Evolutionary conservation across 2,888 invertebrate genomes (phyloP).

Genomic region (Leptothorax acervorum): DNA sequence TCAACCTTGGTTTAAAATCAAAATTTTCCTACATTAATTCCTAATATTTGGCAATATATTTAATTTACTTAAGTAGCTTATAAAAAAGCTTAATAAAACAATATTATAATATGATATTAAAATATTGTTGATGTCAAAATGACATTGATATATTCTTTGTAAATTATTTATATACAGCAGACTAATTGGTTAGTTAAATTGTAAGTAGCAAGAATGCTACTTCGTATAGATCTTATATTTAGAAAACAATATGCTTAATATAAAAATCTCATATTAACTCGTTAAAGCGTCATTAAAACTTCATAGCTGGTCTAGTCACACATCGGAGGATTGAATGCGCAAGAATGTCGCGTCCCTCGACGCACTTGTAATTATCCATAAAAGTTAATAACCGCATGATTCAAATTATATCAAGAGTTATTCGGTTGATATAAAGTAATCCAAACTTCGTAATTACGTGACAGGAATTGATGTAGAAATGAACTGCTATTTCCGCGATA

Average conservation of each 20-base stretch:
- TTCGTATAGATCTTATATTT: neutral
- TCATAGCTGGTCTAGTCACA: conserved; percentile 16
- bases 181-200: neutral
- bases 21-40: too few species aligned
- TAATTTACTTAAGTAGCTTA: too few species aligned
- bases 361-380: conserved; percentile 45
- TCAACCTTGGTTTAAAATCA: too few species aligned
- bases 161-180: neutral
- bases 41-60: neutral
- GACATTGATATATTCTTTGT: neutral
- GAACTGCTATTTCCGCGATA: conserved; percentile 12
- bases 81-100: neutral
- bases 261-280: conserved; percentile 6
- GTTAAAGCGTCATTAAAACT: conserved; percentile 24
- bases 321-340: conserved; percentile 39
- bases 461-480: conserved; percentile 26
- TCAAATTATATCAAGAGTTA: conserved; percentile 35
- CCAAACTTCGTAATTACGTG: conserved; percentile 56
- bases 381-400: conserved; percentile 53
- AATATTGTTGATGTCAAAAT: neutral
- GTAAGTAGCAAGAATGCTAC: neutral
- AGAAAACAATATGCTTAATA: neutral
- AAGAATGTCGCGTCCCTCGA: conserved; percentile 17
- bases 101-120: neutral
- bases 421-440: conserved; percentile 41